Conservation (phyloP, 92 coral and sea anemone species). For the Porites cylindrica region DNA sequence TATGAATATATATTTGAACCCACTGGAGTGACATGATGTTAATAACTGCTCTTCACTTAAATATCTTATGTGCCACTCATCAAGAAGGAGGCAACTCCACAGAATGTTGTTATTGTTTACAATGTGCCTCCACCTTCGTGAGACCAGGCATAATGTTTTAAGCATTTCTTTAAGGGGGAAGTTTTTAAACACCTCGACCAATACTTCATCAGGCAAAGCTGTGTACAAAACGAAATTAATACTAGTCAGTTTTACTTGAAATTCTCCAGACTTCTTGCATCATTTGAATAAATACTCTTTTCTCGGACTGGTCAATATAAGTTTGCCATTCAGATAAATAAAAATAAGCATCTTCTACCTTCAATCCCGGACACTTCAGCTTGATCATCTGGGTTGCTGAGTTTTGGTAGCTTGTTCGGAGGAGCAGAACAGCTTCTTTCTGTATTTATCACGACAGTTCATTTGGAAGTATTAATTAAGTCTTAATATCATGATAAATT, state of each 20-base stretch:
- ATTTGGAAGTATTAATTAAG: slow-evolving; percentile 2
- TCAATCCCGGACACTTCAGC: slow-evolving; percentile 48
- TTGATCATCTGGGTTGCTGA: slow-evolving; percentile 49
- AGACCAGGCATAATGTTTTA: slow-evolving; percentile 61
- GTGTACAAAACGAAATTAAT: slow-evolving; percentile 63
- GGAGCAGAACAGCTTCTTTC: slow-evolving; percentile 48
- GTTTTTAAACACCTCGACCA: slow-evolving; percentile 64
- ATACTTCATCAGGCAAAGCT: slow-evolving; percentile 65
- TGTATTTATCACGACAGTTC: slow-evolving; percentile 40
- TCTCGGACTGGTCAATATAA: slow-evolving; percentile 34
- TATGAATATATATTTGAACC: slow-evolving; percentile 53
- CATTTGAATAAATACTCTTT: slow-evolving; percentile 51
- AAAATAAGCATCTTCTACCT: slow-evolving; percentile 52
- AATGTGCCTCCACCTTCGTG: slow-evolving; percentile 59
- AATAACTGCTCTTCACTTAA: slow-evolving; percentile 42
- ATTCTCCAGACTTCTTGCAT: slow-evolving; percentile 50
- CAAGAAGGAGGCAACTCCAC: slow-evolving; percentile 61
- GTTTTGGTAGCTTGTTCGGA: slow-evolving; percentile 53
- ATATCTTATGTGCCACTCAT: slow-evolving; percentile 52
- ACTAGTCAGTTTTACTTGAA: slow-evolving; percentile 47
- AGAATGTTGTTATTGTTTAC: slow-evolving; percentile 46
- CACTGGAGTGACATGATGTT: slow-evolving; percentile 46
- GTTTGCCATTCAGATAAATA: slow-evolving; percentile 43
- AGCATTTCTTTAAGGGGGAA: slow-evolving; percentile 56
- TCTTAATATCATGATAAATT: slow-evolving; percentile 27